phyloP scores from a whole-genome alignment of 92 coral and sea anemone species.

The Epizoanthus stellaris region DNA sequence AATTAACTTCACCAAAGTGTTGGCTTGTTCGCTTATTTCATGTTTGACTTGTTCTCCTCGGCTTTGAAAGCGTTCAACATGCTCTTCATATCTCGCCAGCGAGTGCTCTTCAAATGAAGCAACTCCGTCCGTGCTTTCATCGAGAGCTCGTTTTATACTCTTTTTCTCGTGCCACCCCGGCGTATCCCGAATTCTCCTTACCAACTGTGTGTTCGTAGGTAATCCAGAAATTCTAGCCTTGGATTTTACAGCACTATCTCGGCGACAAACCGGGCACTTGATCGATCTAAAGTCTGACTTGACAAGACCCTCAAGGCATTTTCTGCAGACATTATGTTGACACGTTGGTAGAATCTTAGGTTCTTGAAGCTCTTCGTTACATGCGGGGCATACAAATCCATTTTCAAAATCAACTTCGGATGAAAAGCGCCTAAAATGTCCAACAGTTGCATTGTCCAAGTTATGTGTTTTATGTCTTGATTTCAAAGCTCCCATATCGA shows the following conservation, averaged over 20 bases:
- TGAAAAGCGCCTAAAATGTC: constrained; percentile 10
- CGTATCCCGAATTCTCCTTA: background rate
- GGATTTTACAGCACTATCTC: constrained; percentile 1
- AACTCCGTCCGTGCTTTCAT: background rate
- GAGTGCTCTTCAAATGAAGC: background rate
- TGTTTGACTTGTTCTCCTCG: constrained; percentile 4
- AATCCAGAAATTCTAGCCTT: constrained; percentile 7
- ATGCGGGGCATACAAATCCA: constrained; percentile 59
- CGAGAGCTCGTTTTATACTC: background rate
- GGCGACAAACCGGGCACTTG: constrained; percentile 28
- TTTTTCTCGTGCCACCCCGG: constrained; percentile 31
- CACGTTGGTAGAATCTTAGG: constrained; percentile 61
- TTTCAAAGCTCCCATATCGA: constrained; percentile 9
- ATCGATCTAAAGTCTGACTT: constrained; percentile 15
- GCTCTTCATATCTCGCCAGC: background rate
- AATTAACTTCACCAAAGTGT: constrained; percentile 6
- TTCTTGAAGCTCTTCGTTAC: constrained; percentile 55
- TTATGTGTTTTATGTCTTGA: constrained; percentile 17
- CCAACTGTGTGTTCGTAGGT: background rate
- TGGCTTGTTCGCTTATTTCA: constrained; percentile 26
- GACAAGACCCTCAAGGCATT: constrained; percentile 54
- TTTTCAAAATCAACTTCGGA: background rate
- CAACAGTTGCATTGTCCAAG: background rate
- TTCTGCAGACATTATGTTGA: constrained; percentile 54
- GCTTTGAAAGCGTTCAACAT: background rate